Base-by-base conservation (phyloP, 2,888 invertebrate species). In the Bugulina stolonifera region DNA sequence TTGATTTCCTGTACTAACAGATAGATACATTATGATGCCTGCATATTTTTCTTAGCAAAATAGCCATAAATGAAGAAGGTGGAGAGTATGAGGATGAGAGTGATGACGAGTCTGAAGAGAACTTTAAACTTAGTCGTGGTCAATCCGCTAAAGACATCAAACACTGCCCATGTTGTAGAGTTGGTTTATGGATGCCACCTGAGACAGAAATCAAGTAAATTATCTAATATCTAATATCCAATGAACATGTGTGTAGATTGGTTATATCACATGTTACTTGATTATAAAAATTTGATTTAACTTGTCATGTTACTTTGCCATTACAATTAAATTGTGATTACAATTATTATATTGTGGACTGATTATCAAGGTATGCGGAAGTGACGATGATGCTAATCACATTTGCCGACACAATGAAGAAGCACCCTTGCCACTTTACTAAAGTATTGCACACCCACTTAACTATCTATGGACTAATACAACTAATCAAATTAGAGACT, bases 391-490 rank as follows among this genome's bases (percentile, higher is more conserved):
- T 78, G 69, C 76, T 81, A 32, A 78, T 81, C 43, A 80, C 82
- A 10, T 83, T 83, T 74, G 54, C 54, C 5, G 81, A 82, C 69
- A 77, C 75, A 35, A 76, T 78, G 54, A 77, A 77, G 57, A 76
- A 78, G 29, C 80, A 81, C 73, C 81, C 80, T 0, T 78, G 77
- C 18, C 82, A 82, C 76, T 76, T 83, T 43, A 76, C 75, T 71
- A 73, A 79, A 1, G 72, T 81, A 0, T 79, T 82, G n/a, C 81
- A 79, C 73, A 74, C 79, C 0, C 80, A 81, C 73, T 75, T 79
- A 1, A 79, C 79, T 2, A 77, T 81, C 2, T 77, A 77, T 70
- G 78, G 79, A 1, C 76, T 82, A 1, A 76, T 81, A 18, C 77
- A 81, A 55, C 74, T 79, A 27, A 78, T 83, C n/a, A 74, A 77